phyloP scores from a whole-genome alignment of 2,888 invertebrate genomes.

The Hyposoter dolosus region DNA sequence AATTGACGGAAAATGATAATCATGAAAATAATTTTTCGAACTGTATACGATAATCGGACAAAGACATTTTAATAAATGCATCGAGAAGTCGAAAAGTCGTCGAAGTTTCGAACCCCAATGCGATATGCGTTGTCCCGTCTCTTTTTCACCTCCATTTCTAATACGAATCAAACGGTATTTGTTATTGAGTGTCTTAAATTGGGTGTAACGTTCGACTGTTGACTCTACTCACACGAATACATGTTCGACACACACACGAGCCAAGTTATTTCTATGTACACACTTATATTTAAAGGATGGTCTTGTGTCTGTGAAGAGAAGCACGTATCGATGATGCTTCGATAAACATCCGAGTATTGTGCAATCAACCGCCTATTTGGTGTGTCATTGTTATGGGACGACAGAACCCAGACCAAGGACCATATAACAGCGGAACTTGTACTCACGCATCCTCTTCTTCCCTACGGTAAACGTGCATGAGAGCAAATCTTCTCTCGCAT shows the following conservation, averaged over 20 bases:
- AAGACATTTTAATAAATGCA: constrained; percentile 55
- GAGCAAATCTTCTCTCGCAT: constrained; percentile 66
- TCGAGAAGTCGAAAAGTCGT: constrained; percentile 53
- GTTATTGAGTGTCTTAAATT: constrained; percentile 83
- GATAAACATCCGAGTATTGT: constrained; percentile 84
- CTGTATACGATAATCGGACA: background rate
- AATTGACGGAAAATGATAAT: too few relatives aligned
- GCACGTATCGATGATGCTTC: constrained; percentile 83
- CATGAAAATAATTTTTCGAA: background rate
- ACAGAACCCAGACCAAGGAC: constrained; percentile 38
- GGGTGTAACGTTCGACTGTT: constrained; percentile 84
- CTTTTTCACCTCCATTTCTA: constrained; percentile 75
- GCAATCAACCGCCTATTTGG: constrained; percentile 85
- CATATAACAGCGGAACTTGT: constrained; percentile 76
- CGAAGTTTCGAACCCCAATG: background rate
- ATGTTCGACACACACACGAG: constrained; percentile 34
- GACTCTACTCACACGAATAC: constrained; percentile 75
- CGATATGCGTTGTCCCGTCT: constrained; percentile 23
- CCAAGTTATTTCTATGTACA: background rate
- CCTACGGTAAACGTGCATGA: constrained; percentile 55
- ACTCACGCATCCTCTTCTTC: constrained; percentile 80
- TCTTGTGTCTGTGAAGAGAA: constrained; percentile 46
- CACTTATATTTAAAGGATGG: constrained; percentile 7
- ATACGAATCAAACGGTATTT: constrained; percentile 77
- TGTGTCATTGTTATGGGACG: constrained; percentile 80